Base-by-base conservation (phyloP, 92 coral and sea anemone genomes). In the Zoanthus sansibaricus region DNA sequence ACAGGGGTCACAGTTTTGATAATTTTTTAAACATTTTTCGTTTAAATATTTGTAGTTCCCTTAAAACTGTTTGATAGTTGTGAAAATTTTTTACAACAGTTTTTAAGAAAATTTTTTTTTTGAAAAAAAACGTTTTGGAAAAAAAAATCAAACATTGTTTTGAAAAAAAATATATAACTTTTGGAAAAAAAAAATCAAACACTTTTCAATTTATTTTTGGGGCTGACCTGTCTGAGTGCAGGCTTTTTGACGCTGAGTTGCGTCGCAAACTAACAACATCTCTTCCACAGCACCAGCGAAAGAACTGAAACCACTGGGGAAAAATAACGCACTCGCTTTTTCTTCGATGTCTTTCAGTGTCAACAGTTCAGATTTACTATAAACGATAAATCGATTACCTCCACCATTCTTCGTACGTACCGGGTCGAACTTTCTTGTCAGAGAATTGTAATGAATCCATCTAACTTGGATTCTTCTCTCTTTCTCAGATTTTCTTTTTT, bases 391-490 rank as follows among this genome's bases (percentile, higher is more conserved):
- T 25, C 25, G 25, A 25, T 25, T 25, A 25, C 25, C 25, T 25
- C 25, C 25, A 25, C 25, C 25, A 25, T 25, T 25, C 25, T 25
- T 25, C 25, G 25, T 25, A 25, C 25, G 25, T 25, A 25, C 25
- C 0, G 25, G 25, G 25, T 25, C 84, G 15, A 79, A 79, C 61
- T 45, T 79, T 48, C 71, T 79, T 70, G 84, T 79, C 20, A 18
- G 13, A n/a, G 52, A 59, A 48, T 58, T 79, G 84, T 32, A 79
- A 83, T 83, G 87, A 17, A 83, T 44, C 87, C 87, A 67, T 45
- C 87, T 25, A 33, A 83, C 77, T 75, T 83, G 87, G 78, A 83
- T 83, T 68, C 87, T 52, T 46, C 61, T 56, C 64, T 83, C 87
- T 67, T 83, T 83, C 31, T 83, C 87, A 59, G 25, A 69, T 25